These are phyloP conservation scores for Eurytoma adleriae DNA, from an alignment of 2,888 invertebrate genomes.

Conservation along the genomic window DNA sequence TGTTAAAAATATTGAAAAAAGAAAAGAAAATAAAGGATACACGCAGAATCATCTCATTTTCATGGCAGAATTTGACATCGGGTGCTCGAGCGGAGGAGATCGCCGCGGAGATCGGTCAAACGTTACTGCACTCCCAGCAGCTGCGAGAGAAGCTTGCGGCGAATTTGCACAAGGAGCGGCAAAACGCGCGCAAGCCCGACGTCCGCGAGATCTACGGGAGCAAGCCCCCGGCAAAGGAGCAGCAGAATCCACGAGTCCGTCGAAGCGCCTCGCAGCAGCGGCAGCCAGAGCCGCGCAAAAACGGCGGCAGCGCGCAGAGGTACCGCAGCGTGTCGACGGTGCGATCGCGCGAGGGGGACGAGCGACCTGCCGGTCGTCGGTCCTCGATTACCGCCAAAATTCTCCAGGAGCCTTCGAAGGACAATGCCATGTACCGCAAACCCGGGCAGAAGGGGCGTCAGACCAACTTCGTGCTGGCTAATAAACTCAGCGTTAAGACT, in stretches of 20 bases:
- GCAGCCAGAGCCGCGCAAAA: not conserved
- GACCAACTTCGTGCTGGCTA: slow-evolving; percentile 60
- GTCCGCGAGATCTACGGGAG: slow-evolving; percentile 60
- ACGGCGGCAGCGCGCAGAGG: not conserved
- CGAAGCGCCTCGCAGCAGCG: slow-evolving; percentile 44
- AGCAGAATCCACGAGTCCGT: slow-evolving; percentile 8
- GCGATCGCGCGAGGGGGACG: not conserved
- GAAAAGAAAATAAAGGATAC: slow-evolving; percentile 39
- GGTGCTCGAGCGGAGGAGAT: slow-evolving; percentile 64
- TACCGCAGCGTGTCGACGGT: slow-evolving; percentile 26
- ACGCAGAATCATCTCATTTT: too few species aligned
- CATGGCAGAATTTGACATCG: not conserved
- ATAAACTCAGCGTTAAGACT: slow-evolving; percentile 58
- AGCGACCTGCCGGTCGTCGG: slow-evolving; percentile 26
- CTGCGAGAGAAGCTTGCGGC: slow-evolving; percentile 67
- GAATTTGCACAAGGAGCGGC: slow-evolving; percentile 61
- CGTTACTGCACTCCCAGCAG: slow-evolving; percentile 67
- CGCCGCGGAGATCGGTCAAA: slow-evolving; percentile 67
- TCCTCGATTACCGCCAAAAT: not conserved
- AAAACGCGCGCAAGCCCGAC: slow-evolving; percentile 55
- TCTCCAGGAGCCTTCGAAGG: slow-evolving; percentile 19
- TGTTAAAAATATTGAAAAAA: not conserved
- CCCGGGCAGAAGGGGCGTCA: not conserved
- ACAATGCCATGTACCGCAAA: slow-evolving; percentile 46
- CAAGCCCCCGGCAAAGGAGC: slow-evolving; percentile 9